A percentile compares a stretch with the other conserved stretches of the same genome.
phyloP scores from a whole-genome alignment of 1,140 invertebrate genomes.

The Drosophila ironensis region DNA sequence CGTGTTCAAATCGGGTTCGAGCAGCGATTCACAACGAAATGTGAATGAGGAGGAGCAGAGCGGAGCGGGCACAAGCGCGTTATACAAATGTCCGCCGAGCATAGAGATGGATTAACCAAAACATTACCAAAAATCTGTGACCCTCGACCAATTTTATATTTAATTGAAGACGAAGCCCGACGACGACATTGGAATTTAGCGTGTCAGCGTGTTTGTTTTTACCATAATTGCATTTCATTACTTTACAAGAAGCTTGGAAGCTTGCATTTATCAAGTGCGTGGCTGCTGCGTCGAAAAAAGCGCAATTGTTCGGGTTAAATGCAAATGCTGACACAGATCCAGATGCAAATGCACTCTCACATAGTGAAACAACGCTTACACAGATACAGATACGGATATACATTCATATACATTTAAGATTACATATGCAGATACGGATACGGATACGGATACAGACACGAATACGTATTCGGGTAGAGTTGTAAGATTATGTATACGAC shows the following conservation, averaged over 20 bases:
- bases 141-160: conserved; percentile 66
- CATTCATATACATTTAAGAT: no score
- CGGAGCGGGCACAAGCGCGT: conserved; percentile 73
- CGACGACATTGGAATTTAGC: conserved; percentile 13
- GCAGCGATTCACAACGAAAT: conserved; percentile 54
- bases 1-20: conserved; percentile 28
- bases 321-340: conserved; percentile 15
- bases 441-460: background rate
- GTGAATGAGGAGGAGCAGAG: conserved; percentile 23
- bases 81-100: conserved; percentile 67
- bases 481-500: conserved; percentile 28
- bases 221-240: conserved; percentile 6
- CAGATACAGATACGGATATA: conserved; percentile 2
- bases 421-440: background rate
- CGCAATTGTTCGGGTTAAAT: conserved; percentile 56
- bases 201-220: conserved; percentile 1
- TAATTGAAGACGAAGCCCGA: conserved; percentile 70
- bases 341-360: background rate
- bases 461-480: no score
- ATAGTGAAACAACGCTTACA: background rate
- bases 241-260: conserved; percentile 38
- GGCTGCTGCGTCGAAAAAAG: conserved; percentile 68
- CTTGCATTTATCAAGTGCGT: conserved; percentile 45
- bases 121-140: conserved; percentile 57
- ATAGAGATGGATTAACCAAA: conserved; percentile 52